These are phyloP conservation scores for Nasua narica DNA, from an alignment of 2,797 vertebrate genomes.

Conservation along the genomic window DNA sequence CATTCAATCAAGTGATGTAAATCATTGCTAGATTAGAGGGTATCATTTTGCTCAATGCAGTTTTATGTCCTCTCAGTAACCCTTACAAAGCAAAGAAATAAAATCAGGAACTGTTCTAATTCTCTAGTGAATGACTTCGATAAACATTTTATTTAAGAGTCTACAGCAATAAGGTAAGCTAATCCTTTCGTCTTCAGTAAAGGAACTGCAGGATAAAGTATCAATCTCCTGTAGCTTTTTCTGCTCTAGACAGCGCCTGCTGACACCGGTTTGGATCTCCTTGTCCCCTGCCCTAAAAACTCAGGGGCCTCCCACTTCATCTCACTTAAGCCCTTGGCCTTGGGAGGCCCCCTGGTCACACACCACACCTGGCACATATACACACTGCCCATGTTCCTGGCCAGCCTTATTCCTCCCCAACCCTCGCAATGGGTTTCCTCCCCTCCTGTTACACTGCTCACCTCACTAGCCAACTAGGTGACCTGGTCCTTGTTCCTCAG, in stretches of 20 bases:
- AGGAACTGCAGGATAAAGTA: background rate
- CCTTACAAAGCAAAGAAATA: slow-evolving; percentile 8
- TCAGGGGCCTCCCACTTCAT: background rate
- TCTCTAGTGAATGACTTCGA: background rate
- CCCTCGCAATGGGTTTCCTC: background rate
- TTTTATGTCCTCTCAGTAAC: background rate
- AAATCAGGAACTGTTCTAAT: background rate
- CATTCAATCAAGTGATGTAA: background rate
- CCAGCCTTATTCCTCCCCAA: background rate
- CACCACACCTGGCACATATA: background rate
- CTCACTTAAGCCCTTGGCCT: background rate
- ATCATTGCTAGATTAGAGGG: background rate
- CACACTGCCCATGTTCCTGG: background rate
- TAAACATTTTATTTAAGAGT: background rate
- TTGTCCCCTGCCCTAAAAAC: background rate
- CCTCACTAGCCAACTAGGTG: background rate
- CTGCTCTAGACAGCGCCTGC: background rate
- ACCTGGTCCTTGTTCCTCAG: background rate
- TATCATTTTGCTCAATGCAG: background rate
- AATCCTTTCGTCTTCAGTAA: background rate
- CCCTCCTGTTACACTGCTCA: background rate
- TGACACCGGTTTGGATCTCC: background rate
- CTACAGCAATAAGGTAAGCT: background rate
- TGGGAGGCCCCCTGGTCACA: background rate
- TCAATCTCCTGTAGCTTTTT: background rate